phyloP scores from a whole-genome alignment of 2,797 vertebrate species.

The Anomalospiza imberbis region DNA sequence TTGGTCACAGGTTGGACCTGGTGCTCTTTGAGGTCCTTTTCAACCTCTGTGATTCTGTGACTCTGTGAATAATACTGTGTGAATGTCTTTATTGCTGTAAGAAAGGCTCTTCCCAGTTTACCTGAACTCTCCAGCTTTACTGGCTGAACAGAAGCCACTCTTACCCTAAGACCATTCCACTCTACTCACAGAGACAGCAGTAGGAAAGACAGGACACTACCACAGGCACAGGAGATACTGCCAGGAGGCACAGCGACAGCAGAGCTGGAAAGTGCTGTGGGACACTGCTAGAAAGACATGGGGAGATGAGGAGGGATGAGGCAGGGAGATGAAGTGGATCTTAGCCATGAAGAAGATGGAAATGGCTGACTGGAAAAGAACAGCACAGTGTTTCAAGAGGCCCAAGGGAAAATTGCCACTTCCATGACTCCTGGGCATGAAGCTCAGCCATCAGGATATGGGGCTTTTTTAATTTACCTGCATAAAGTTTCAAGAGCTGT shows the following conservation, averaged over 20 bases:
- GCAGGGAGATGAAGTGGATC: background rate
- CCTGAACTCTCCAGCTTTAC: background rate
- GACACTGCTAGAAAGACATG: background rate
- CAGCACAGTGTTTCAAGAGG: background rate
- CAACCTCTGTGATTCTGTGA: background rate
- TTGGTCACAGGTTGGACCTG: background rate
- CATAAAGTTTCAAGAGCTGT: slow-evolving; percentile 38
- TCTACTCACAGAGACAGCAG: background rate
- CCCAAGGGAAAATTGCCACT: background rate
- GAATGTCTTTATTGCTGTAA: background rate
- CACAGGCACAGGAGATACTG: background rate
- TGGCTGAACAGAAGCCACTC: background rate
- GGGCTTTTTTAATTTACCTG: background rate
- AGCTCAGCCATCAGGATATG: slow-evolving; percentile 10
- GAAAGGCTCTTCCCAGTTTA: background rate
- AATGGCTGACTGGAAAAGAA: background rate
- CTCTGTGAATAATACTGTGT: background rate
- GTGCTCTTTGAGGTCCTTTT: background rate
- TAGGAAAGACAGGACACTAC: background rate
- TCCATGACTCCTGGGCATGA: background rate
- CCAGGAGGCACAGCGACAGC: background rate
- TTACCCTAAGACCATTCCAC: background rate
- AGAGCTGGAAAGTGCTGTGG: background rate
- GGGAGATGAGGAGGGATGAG: background rate
- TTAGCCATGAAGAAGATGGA: background rate